Conservation (phyloP, 2,797 vertebrate genomes). For the Amblyopsis hoosieri region DNA sequence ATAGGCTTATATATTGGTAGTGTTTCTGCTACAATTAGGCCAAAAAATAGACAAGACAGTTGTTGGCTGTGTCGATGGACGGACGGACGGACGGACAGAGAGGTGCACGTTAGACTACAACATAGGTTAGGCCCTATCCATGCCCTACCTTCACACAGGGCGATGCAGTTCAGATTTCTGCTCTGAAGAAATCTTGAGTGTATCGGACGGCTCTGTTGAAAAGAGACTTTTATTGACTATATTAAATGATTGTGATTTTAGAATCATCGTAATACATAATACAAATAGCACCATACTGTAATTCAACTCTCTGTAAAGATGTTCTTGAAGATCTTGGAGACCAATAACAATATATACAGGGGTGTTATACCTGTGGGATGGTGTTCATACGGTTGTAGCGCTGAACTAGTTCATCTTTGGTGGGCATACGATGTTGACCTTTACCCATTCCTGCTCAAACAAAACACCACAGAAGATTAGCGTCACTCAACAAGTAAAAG, state of each 20-base stretch:
- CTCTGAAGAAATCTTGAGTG: conserved; percentile 98
- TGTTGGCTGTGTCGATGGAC: no score
- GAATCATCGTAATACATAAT: no score
- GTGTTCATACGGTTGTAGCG: conserved; percentile 99
- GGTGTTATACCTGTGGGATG: conserved; percentile 87
- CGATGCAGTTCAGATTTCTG: conserved; percentile 98
- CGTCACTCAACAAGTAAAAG: conserved; percentile 38
- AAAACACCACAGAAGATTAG: conserved; percentile 13
- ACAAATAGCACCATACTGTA: no score
- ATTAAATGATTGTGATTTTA: no score
- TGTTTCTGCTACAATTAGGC: no score
- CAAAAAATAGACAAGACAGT: no score
- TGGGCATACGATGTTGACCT: conserved; percentile 99
- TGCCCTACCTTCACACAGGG: conserved; percentile 93
- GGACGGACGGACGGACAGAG: no score
- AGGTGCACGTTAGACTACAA: no score
- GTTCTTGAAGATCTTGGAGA: no score
- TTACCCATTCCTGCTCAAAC: conserved; percentile 93
- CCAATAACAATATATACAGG: background rate
- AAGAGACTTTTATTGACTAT: conserved; percentile 10
- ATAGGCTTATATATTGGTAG: no score
- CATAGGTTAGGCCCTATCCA: no score
- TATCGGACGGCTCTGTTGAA: conserved; percentile 89
- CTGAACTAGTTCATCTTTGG: conserved; percentile 97
- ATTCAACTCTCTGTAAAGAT: no score